phyloP scores from a whole-genome alignment of 2,113 vertebrate genomes.

The Dasyornis broadbenti region DNA sequence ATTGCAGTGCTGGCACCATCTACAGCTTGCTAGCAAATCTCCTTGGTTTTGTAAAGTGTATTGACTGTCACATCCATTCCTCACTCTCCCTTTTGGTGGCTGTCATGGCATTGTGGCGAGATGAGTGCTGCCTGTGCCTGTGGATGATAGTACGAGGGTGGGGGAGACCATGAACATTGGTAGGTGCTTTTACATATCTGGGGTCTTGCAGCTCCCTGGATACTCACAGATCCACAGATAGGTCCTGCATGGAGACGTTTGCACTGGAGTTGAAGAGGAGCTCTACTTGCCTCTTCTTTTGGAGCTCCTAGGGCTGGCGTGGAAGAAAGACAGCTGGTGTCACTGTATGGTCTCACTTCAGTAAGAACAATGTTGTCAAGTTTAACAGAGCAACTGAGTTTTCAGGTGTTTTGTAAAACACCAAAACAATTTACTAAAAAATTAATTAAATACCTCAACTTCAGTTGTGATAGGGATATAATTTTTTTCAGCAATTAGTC shows the following conservation, averaged over 20 bases:
- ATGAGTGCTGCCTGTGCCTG: background rate
- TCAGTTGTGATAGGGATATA: background rate
- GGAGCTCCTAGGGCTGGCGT: background rate
- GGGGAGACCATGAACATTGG: background rate
- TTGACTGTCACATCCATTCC: background rate
- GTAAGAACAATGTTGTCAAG: background rate
- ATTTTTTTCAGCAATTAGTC: background rate
- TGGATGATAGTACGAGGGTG: background rate
- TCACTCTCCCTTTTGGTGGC: background rate
- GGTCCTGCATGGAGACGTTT: background rate
- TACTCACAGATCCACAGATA: background rate
- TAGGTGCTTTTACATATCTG: background rate
- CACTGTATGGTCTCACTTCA: background rate
- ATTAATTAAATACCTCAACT: background rate
- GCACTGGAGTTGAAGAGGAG: background rate
- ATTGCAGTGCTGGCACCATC: background rate
- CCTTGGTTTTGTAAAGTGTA: background rate
- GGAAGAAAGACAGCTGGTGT: background rate
- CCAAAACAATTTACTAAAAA: background rate
- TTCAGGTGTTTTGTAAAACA: background rate
- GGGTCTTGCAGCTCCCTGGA: fast-evolving
- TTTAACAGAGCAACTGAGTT: background rate
- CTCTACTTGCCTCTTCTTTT: background rate
- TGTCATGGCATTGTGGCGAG: fast-evolving
- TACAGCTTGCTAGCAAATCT: background rate